Conservation (phyloP, 2,113 vertebrate species). For the Hydropotes inermis region DNA sequence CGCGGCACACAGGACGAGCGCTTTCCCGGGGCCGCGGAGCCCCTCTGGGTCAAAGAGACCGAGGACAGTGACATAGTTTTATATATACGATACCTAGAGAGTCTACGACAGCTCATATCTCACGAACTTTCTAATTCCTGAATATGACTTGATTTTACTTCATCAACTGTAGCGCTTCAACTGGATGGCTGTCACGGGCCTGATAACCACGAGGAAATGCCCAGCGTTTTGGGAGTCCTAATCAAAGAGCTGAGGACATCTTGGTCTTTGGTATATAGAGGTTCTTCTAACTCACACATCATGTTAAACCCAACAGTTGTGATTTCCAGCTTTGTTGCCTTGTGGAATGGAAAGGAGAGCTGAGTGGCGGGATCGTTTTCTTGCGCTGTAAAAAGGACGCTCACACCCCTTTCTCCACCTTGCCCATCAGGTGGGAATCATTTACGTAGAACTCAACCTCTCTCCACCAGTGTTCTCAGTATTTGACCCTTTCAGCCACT, state of each 20-base stretch:
- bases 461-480: conserved; percentile 32
- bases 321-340: conserved; percentile 69
- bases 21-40: conserved; percentile 91
- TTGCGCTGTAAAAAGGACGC: conserved; percentile 57
- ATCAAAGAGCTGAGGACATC: conserved; percentile 79
- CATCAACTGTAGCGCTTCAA: conserved; percentile 83
- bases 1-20: conserved; percentile 95
- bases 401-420: conserved; percentile 57
- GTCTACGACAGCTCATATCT: conserved; percentile 97
- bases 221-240: conserved; percentile 69
- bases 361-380: conserved; percentile 61
- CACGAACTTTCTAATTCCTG: conserved; percentile 94
- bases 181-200: conserved; percentile 78
- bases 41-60: conserved; percentile 95
- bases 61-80: conserved; percentile 96
- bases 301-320: conserved; percentile 69
- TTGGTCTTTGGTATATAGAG: conserved; percentile 85
- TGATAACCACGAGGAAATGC: conserved; percentile 74
- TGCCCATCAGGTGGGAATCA: conserved; percentile 40
- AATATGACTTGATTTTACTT: conserved; percentile 79
- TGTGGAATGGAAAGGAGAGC: conserved; percentile 68
- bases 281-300: conserved; percentile 81
- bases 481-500: conserved; percentile 55
- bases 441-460: conserved; percentile 28
- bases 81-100: conserved; percentile 96